phyloP scores from a whole-genome alignment of 2,113 vertebrate species.

The Sinocyclocheilus grahami region DNA sequence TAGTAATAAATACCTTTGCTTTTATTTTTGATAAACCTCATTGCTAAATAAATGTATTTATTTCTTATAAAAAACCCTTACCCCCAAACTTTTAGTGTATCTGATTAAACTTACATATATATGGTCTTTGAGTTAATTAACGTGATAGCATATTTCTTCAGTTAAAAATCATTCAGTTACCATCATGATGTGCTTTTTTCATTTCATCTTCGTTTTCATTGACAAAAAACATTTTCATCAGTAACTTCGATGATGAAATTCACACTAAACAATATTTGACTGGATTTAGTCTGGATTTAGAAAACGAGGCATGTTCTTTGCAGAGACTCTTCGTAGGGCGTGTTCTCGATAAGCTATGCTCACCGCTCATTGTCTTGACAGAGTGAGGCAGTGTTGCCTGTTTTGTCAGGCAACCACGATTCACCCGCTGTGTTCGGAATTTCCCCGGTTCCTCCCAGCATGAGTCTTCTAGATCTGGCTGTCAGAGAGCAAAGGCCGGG shows the following conservation, averaged over 20 bases:
- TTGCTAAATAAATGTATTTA: neutral
- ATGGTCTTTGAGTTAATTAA: neutral
- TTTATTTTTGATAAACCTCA: neutral
- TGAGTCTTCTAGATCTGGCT: conserved; percentile 57
- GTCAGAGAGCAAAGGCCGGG: conserved; percentile 52
- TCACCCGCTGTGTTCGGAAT: conserved; percentile 58
- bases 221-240: neutral
- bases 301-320: conserved; percentile 6
- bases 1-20: neutral
- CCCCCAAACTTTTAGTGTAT: neutral
- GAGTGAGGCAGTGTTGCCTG: conserved; percentile 47
- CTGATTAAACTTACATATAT: neutral
- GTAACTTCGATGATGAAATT: neutral
- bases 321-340: neutral
- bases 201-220: too few species aligned
- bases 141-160: too few species aligned
- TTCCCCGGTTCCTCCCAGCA: conserved; percentile 65
- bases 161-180: too few species aligned
- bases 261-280: neutral
- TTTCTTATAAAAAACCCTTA: neutral
- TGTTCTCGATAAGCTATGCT: conserved; percentile 38
- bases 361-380: conserved; percentile 41
- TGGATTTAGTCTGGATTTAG: neutral
- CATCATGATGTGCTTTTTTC: too few species aligned
- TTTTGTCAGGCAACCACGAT: conserved; percentile 59